These are phyloP conservation scores for Pelodiscus sinensis DNA, from an alignment of 2,113 vertebrate species.

Conservation along the genomic window DNA sequence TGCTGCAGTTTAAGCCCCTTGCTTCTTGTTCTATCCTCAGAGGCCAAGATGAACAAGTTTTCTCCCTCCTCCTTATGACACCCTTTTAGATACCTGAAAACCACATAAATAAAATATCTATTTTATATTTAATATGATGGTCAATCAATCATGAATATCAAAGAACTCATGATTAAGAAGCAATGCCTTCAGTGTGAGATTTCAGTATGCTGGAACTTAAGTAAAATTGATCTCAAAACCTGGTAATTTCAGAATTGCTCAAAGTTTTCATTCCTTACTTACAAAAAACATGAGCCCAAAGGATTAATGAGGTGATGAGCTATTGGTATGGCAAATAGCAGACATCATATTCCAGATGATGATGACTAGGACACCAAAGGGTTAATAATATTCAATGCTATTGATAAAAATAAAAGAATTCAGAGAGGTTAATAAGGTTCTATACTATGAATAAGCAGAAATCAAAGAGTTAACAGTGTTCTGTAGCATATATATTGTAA, in stretches of 20 bases:
- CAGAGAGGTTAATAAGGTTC: constrained; percentile 12
- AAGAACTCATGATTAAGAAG: constrained; percentile 39
- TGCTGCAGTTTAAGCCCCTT: too few relatives aligned
- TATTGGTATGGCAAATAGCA: not conserved
- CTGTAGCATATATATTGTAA: accelerated
- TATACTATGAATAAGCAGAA: accelerated
- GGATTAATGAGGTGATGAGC: not conserved
- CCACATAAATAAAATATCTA: not conserved
- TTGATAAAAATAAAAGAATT: not conserved
- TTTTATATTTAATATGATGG: constrained; percentile 48
- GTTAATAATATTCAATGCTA: not conserved
- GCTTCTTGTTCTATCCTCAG: too few relatives aligned
- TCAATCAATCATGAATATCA: constrained; percentile 41
- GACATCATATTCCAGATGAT: accelerated
- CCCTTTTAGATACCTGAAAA: too few relatives aligned
- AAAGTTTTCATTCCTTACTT: constrained; percentile 4
- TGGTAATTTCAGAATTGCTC: not conserved
- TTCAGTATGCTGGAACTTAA: constrained; percentile 1
- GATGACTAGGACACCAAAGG: not conserved
- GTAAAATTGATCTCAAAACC: not conserved
- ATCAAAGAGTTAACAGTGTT: not conserved
- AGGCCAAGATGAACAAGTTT: too few relatives aligned
- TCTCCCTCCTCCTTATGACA: too few relatives aligned
- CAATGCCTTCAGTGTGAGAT: constrained; percentile 19
- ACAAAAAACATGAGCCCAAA: not conserved